Conservation (phyloP, 2,888 invertebrate species). For the Andrena trimmerana region DNA sequence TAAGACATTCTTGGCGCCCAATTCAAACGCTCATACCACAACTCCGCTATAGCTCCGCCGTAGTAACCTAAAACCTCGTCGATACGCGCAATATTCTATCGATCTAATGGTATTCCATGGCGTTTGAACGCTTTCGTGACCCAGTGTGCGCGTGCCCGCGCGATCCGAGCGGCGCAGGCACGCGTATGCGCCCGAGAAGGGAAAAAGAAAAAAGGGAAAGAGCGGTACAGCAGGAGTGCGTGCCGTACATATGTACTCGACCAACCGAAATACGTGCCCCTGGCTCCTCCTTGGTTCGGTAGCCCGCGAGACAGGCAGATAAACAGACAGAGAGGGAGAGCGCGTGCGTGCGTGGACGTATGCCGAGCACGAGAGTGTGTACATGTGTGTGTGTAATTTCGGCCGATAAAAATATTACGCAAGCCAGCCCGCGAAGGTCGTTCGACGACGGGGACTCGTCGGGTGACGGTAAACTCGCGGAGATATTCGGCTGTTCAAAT, state of each 20-base stretch:
- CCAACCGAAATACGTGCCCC: constrained; percentile 57
- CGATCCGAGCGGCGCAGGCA: constrained; percentile 33
- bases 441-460: constrained; percentile 56
- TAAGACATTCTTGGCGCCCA: too few relatives aligned
- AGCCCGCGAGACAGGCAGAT: neutral
- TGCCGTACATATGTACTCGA: constrained; percentile 40
- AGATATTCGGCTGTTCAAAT: constrained; percentile 50
- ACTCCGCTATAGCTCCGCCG: too few relatives aligned
- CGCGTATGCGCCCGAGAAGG: neutral
- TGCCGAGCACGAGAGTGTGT: constrained; percentile 1
- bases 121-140: constrained; percentile 19
- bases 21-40: too few relatives aligned
- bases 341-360: constrained; percentile 35
- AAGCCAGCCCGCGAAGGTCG: constrained; percentile 81
- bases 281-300: constrained; percentile 21
- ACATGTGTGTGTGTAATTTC: constrained; percentile 75
- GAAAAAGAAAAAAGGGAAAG: neutral
- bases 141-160: constrained; percentile 23
- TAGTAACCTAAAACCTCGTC: too few relatives aligned
- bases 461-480: constrained; percentile 44
- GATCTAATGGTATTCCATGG: neutral
- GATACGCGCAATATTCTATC: too few relatives aligned
- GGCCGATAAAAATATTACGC: constrained; percentile 84
- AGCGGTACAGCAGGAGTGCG: constrained; percentile 25
- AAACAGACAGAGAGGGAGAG: neutral